Evolutionary conservation across 2,113 vertebrate genomes (phyloP), one percentile per base, ranked within the genome.

Genomic region (Lampris incognitus): DNA sequence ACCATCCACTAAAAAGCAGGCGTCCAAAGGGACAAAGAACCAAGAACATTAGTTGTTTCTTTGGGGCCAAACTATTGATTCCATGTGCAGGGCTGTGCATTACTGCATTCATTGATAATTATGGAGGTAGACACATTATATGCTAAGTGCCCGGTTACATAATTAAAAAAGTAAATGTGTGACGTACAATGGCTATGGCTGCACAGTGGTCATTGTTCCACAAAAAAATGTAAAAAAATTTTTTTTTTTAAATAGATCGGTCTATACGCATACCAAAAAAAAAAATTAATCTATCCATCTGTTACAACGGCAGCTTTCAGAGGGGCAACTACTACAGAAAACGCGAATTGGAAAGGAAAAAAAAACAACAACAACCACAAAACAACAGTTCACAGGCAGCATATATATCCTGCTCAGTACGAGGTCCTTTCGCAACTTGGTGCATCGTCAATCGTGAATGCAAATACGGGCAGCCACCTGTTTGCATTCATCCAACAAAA

Each of bases 361-460:
- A 55, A 6, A 49, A 64, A 63, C 41, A 62, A 40, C 11, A 66
- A 66, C 66, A 24, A 54, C 50, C 66, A 76, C 62, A 77, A 71
- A 81, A 63, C 62, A 77, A 62, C 62, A 65, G 24, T 24, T 24
- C 24, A 24, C 24, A 24, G 24, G 24, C 24, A 24, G 24, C 24
- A 24, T 24, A 24, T 24, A 24, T 24, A 24, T 24, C 24, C 79
- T 82, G 58, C 80, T 66, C 86, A 81, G 61, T 74, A 75, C 84
- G 73, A 75, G 72, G 65, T 70, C 80, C 74, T 88, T 91, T 92
- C 81, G 82, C 87, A 90, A 90, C 64, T 85, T 77, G 85, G 75
- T 85, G 88, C 63, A 88, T 90, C 91, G 87, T 92, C 86, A 90
- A 88, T 93, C 90, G 90, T 87, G 84, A 92, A 93, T 91, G 75